A percentile compares a stretch with the other conserved stretches of the same genome.
Evolutionary conservation across 2,797 vertebrate species (phyloP).

Genomic region (Otolemur crassicaudatus): DNA sequence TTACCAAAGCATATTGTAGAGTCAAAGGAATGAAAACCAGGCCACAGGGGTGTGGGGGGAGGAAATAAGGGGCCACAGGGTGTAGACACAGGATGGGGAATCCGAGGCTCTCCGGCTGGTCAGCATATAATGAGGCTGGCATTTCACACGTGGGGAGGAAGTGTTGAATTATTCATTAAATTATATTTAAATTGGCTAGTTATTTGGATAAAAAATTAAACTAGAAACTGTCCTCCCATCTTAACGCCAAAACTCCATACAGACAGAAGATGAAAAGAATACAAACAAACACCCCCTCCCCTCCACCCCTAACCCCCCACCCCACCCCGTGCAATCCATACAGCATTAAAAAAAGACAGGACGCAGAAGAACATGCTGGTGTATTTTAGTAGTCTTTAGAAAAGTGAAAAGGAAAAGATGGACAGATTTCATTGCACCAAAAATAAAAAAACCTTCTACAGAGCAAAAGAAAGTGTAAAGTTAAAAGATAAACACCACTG

Average conservation of each 20-base stretch:
- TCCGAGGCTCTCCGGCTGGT: too few species aligned
- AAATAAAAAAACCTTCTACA: background rate
- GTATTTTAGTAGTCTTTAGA: slow-evolving; percentile 39
- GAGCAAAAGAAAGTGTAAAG: slow-evolving; percentile 3
- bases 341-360: background rate
- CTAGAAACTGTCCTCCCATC: background rate
- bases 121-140: background rate
- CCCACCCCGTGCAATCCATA: background rate
- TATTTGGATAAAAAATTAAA: slow-evolving; percentile 12
- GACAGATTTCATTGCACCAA: slow-evolving; percentile 11
- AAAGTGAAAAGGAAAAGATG: slow-evolving; percentile 44
- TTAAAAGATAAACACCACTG: background rate
- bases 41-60: accelerated
- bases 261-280: slow-evolving; percentile 19
- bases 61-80: background rate
- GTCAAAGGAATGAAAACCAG: background rate
- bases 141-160: background rate
- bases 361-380: background rate
- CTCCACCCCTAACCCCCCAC: background rate
- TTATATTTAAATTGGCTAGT: background rate
- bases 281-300: background rate
- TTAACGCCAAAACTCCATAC: background rate
- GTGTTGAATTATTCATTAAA: slow-evolving; percentile 20
- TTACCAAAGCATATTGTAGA: background rate
- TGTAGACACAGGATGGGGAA: background rate